A percentile compares a stretch with the other conserved stretches of the same genome.
These are phyloP conservation scores for Channa maculata DNA, from an alignment of 2,113 vertebrate genomes.

Conservation along the genomic window DNA sequence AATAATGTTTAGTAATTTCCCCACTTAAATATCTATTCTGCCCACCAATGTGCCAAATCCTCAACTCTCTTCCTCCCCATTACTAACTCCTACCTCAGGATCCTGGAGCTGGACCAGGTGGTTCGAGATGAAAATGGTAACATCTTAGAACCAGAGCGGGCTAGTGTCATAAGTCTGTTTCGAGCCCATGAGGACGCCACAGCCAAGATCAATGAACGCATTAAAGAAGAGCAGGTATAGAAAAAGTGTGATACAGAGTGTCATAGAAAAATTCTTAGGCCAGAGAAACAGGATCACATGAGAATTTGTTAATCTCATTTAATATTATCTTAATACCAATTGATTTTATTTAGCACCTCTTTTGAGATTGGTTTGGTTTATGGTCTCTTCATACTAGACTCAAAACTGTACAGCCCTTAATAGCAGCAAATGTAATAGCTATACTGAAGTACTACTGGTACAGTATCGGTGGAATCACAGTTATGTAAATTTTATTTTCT, in stretches of 20 bases:
- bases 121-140: constrained; percentile 95
- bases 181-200: constrained; percentile 94
- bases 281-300: neutral
- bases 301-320: no score
- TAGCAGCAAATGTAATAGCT: neutral
- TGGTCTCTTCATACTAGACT: constrained; percentile 2
- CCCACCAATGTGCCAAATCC: neutral
- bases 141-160: constrained; percentile 94
- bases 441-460: neutral
- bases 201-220: constrained; percentile 91
- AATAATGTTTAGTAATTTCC: no score
- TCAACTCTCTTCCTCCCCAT: neutral
- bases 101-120: constrained; percentile 93
- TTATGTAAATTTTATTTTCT: no score
- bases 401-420: neutral
- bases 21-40: neutral
- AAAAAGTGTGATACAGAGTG: neutral
- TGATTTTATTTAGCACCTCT: neutral
- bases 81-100: constrained; percentile 75
- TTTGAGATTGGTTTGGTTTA: constrained; percentile 4
- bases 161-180: constrained; percentile 95
- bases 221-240: constrained; percentile 93
- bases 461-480: no score
- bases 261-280: neutral
- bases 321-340: neutral